Evolutionary conservation across 2,888 invertebrate genomes (phyloP), one percentile per base, ranked within the genome.

Genomic region (Atrina japonica): DNA sequence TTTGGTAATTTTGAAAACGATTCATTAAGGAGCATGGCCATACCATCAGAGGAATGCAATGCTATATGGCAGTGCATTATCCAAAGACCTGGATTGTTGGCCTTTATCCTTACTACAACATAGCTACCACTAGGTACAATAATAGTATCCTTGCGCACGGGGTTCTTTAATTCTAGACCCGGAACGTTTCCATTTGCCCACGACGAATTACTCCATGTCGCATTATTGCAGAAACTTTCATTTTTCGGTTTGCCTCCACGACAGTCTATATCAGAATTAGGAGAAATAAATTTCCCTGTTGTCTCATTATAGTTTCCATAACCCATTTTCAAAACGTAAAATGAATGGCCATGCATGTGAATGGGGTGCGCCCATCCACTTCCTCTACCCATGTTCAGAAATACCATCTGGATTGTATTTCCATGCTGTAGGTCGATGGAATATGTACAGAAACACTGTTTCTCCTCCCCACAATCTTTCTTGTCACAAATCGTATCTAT

Each of bases 261-360:
- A 52, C 80, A 80, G 25, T 58, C 50, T 40, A 80, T 66, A 56
- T 80, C 76, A n/a, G 40, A n/a, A 35, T 76, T 76, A 23, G 58
- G 55, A 18, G 43, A 56, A 7, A 70, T 49, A 1, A 65, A 53
- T 40, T 47, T 14, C 3, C 66, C 73, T 9, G 75, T 76, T 21
- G 50, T 50, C 11, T 59, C 49, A 29, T 77, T 63, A 40, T 75
- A 70, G 7, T 56, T 40, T 2, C 78, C 77, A 65, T 78, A 84
- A 18, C 88, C 89, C 80, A 86, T 84, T 72, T 84, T 85, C 16
- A 89, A 30, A 2, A 89, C 87, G 35, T 86, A 82, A 71, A 88
- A 89, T 6, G 82, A 82, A 66, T 88, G 86, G 0, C 89, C 89
- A 50, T 89, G 89, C 75, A 89, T 72, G 66, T 89, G 88, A 7